These are phyloP conservation scores for Emydura subglobosa DNA, from an alignment of 2,113 vertebrate species.

Conservation along the genomic window DNA sequence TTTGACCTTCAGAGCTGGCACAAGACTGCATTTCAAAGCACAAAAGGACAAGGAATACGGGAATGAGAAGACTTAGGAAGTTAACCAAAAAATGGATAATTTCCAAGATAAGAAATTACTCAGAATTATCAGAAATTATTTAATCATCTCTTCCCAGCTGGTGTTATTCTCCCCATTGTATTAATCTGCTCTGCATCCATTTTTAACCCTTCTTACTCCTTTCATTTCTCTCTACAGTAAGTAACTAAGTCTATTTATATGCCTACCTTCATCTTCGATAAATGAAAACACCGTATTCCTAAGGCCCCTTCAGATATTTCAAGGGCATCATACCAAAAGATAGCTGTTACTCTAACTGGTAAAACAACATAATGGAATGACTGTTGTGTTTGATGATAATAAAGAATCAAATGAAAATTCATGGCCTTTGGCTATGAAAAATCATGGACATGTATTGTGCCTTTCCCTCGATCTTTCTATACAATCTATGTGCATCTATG, in stretches of 20 bases:
- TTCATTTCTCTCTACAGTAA: background rate
- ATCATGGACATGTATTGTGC: background rate
- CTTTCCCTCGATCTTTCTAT: background rate
- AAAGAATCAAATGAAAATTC: constrained; percentile 17
- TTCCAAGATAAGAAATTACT: background rate
- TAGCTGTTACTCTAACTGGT: background rate
- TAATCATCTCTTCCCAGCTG: background rate
- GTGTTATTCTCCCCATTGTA: background rate
- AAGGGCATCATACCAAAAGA: background rate
- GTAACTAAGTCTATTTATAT: background rate
- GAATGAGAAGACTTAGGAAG: background rate
- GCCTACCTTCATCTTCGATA: background rate
- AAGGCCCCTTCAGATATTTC: background rate
- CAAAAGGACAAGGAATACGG: background rate
- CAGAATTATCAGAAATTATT: background rate
- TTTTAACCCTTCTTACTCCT: background rate
- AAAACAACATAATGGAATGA: background rate
- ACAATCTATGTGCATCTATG: background rate
- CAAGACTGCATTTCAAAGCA: constrained; percentile 21
- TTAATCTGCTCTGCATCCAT: background rate
- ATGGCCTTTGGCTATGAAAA: background rate
- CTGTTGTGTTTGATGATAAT: background rate
- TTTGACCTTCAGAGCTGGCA: constrained; percentile 63
- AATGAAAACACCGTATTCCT: background rate
- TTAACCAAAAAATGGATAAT: background rate